Base-by-base conservation (phyloP, 2,113 vertebrate genomes). In the Pituophis catenifer region DNA sequence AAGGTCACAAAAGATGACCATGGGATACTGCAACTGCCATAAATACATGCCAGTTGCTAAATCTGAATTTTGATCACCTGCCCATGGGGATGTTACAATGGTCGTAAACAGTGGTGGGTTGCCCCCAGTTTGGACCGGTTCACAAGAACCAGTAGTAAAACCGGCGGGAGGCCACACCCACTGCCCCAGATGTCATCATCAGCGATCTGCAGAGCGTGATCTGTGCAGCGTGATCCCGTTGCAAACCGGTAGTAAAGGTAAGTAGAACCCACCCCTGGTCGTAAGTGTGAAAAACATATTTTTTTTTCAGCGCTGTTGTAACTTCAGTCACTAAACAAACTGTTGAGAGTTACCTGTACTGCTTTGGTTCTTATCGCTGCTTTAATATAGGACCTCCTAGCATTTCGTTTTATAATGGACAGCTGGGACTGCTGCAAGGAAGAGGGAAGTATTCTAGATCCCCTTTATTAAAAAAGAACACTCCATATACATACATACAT, bases 11-110 rank as follows among this genome's bases (percentile, higher is more conserved):
- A 70, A 70, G 11, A 11, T 65, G 26, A 65, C 11, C 26, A 11
- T 1, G 0, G 1, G 12, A 15, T 5, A 70, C 12, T 6, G 12
- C 26, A 29, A 13, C 4, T 2, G 5, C 13, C 12, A 13, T n/a
- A 70, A 70, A 70, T n/a, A n/a, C 29, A 6, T n/a, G 29, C 26
- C 65, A 70, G 65, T n/a, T 70, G 65, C 29, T 4, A 70, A n/a
- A 70, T 70, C 65, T 70, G 29, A 6, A n/a, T 70, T 70, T 70
- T 70, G 29, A 70, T n/a, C 65, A 70, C 1, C 12, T 70, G 65
- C 5, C 65, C 65, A 5, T 15, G 65, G 65, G 29, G 65, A 70
- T 70, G 29, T 70, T 70, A 29, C 59, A 65, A 65, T 29, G 24
- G 26, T 65, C 44, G 44, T 48, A 48, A 48, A 4, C 44, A 48